phyloP scores from a whole-genome alignment of 2,113 vertebrate species.

The Pterophyllum scalare region DNA sequence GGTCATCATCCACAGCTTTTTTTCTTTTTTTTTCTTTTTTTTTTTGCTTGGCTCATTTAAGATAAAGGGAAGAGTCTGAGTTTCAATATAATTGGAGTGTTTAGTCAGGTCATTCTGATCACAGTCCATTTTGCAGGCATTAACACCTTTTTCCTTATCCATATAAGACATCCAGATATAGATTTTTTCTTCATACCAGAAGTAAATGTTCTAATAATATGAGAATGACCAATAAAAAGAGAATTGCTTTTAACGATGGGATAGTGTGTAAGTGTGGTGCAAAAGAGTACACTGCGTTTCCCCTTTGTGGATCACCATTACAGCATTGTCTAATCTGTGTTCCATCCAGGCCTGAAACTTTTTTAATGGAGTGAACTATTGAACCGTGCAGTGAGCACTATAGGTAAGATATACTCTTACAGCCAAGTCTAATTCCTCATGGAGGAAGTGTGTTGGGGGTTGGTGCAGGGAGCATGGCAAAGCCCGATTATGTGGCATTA shows the following conservation, averaged over 20 bases:
- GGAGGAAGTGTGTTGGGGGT: conserved; percentile 35
- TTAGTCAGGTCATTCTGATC: neutral
- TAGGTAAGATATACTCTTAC: conserved; percentile 28
- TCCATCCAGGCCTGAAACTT: conserved; percentile 40
- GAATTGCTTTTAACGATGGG: neutral
- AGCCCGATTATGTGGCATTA: conserved; percentile 73
- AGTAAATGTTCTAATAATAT: conserved; percentile 9
- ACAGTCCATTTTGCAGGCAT: neutral
- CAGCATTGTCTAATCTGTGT: conserved; percentile 24
- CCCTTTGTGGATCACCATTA: conserved; percentile 25
- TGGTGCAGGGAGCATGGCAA: conserved; percentile 30
- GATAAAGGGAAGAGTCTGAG: neutral
- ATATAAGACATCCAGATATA: neutral
- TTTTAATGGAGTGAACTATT: conserved; percentile 48
- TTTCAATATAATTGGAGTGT: neutral
- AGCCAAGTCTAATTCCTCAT: conserved; percentile 47
- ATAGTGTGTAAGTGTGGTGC: neutral
- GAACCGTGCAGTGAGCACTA: conserved; percentile 19
- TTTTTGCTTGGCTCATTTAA: neutral
- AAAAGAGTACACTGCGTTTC: neutral
- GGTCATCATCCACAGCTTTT: neutral
- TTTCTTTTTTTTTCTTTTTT: neutral
- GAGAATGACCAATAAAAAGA: neutral
- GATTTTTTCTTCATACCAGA: neutral
- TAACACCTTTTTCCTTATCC: neutral